Percentiles rank a stretch among this genome's conserved stretches.
phyloP scores from a whole-genome alignment of 30 jellyfish, hydroid and myxozoan species.

The Cassiopea xamachana region DNA sequence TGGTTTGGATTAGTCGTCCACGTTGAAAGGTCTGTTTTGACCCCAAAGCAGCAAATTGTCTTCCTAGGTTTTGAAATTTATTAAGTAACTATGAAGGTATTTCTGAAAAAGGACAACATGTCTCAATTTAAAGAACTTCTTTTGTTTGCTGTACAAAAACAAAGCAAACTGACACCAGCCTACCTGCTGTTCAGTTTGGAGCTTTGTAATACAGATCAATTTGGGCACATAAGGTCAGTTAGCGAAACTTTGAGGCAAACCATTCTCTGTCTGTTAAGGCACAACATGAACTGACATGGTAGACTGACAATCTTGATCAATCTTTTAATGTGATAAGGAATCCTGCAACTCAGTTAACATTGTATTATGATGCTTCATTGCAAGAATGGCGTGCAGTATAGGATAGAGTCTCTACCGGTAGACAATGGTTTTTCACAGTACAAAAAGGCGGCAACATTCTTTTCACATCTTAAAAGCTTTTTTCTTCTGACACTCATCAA shows the following conservation, averaged over 20 bases:
- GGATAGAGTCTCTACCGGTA: conserved; percentile 12
- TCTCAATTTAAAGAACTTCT: not conserved
- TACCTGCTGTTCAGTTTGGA: conserved; percentile 60
- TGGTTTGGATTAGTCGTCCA: conserved; percentile 40
- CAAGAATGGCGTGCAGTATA: conserved; percentile 51
- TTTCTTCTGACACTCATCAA: too few relatives aligned
- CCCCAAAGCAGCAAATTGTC: conserved; percentile 30
- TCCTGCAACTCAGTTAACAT: not conserved
- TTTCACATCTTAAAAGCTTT: too few relatives aligned
- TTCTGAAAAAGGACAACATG: not conserved
- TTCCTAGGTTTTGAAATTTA: conserved; percentile 46
- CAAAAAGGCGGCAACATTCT: too few relatives aligned
- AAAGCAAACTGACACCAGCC: conserved; percentile 46
- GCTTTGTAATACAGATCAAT: conserved; percentile 10
- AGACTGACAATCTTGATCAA: too few relatives aligned
- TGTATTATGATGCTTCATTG: conserved; percentile 33
- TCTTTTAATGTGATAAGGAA: too few relatives aligned
- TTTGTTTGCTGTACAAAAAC: too few relatives aligned
- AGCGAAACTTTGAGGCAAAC: conserved; percentile 17
- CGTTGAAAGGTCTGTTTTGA: conserved; percentile 44
- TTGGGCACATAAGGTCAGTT: not conserved
- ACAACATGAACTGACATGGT: too few relatives aligned
- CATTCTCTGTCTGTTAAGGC: conserved; percentile 4
- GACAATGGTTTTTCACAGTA: conserved; percentile 30
- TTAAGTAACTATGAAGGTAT: conserved; percentile 41